Base-by-base conservation (phyloP, 30 jellyfish, hydroid and myxozoan genomes). In the Hydractinia echinata region DNA sequence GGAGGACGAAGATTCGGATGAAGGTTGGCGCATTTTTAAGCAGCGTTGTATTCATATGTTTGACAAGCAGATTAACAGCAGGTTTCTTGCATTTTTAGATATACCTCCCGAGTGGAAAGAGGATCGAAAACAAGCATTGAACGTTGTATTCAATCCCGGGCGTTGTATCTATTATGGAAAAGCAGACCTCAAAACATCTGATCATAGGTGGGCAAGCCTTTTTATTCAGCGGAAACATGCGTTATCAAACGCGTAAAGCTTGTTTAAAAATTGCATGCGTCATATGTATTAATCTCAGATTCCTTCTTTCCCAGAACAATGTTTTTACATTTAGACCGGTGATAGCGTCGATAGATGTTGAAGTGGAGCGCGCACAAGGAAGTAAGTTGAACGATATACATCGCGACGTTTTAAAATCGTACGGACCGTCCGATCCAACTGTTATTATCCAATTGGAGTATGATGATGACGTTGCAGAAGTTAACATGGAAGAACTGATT, bases 131-230 rank as follows among this genome's bases (percentile, higher is more conserved):
- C 16, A 53, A 11, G 82, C 61, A 15, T 20, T 39, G 18, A 51
- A 48, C 8, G 82, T 15, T 44, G 80, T 53, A 8, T 83, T 51
- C 51, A 76, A 94, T 67, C 97, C 97, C 9, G 99, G 99, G 18
- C 76, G 69, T 19, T 60, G 89, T n/a, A 87, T 89, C 58, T 95
- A 89, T 76, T 95, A 95, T 81, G 99, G 99, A 62, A 80, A 97
- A 80, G 97, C 99, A 14, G 97, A 95, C 67, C 61, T 89, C 72
- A 89, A 85, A 78, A 90, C 99, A 44, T 95, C 99, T 53, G 99
- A 95, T 86, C 99, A 95, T 86, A 76, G 99, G 99, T 94, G 79
- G 51, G 39, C 16, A 13, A 7, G 19, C 74, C 19, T 2, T 58
- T 58, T 58, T 58, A 30, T 30, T 30, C 44, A 30, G 44, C 44